Evolutionary conservation across 2,797 vertebrate genomes (phyloP), one percentile per base, ranked within the genome.

Genomic region (Decapterus maruadsi): DNA sequence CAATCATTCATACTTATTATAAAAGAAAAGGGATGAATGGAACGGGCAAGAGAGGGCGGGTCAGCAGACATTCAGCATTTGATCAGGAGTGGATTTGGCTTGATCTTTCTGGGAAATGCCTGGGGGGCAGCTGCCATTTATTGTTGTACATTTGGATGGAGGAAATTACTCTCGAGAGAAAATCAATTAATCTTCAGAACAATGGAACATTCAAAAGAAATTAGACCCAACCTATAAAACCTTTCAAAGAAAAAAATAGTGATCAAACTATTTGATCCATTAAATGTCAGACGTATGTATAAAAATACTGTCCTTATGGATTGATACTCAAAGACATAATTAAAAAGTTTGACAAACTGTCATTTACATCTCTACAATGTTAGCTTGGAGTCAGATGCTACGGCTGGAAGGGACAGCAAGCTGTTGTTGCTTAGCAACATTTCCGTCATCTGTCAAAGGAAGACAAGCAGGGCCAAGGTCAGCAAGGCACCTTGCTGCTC

Each of bases 381-480:
- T 31, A 43, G 20, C 1, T 9, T 17, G 9, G 43, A 59, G 36
- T 16, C 14, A 8, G 34, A 62, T 36, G 40, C 48, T 46, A 11
- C 53, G 22, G 22, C 62, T 53, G n/a, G 45, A 77, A 58, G 54
- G 50, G 54, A 66, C 22, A 55, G 38, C 20, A 42, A 16, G 54
- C 48, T 38, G 55, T 53, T 72, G 86, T 85, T 90, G 82, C 83
- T 81, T 67, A 57, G 80, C 77, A 89, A 84, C 77, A 45, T 73
- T 72, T 72, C 22, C 11, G 56, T 81, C 48, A 64, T 71, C 26
- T 72, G 48, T 78, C 72, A 76, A 50, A 56, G 70, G 68, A 60
- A 67, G 55, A 59, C 65, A 68, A 43, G 13, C 10, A 56, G 60
- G 55, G 59, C 67, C 69, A 76, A 87, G 89, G 86, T 86, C 80